A percentile compares a stretch with the other conserved stretches of the same genome.
phyloP scores from a whole-genome alignment of 2,113 vertebrate genomes.

The Brienomyrus longianalis region DNA sequence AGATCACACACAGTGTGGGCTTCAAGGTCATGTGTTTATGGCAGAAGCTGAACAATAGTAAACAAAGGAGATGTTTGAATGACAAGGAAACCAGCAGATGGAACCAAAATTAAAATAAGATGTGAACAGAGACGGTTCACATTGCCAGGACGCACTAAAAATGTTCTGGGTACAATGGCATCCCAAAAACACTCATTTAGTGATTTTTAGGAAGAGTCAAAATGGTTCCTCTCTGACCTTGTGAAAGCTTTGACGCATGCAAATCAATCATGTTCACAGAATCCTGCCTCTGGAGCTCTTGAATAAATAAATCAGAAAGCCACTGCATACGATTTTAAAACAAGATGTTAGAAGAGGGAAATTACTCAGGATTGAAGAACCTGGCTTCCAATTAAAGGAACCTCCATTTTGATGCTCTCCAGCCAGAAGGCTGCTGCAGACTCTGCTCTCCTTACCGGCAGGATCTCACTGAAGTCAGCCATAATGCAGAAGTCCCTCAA shows the following conservation, averaged over 20 bases:
- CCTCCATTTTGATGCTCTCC: slow-evolving; percentile 12
- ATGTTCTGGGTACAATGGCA: not conserved
- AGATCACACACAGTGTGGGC: not conserved
- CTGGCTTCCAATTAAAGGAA: slow-evolving; percentile 3
- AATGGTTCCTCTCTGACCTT: slow-evolving; percentile 9
- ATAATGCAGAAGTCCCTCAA: slow-evolving; percentile 6
- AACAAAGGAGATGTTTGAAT: not conserved
- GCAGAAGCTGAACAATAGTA: not conserved
- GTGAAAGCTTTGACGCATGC: not conserved
- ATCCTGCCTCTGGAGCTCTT: not conserved
- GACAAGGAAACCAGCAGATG: not conserved
- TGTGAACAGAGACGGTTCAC: not conserved
- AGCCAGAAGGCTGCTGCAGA: not conserved
- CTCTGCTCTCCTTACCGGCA: not conserved
- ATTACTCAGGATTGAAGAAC: not conserved
- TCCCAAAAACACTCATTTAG: not conserved
- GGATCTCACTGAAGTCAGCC: slow-evolving; percentile 10
- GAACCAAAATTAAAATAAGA: not conserved
- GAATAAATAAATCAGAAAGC: slow-evolving; percentile 10
- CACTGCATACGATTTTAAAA: not conserved
- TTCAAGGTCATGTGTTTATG: slow-evolving; percentile 3
- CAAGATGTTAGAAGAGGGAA: not conserved
- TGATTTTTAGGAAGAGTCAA: slow-evolving; percentile 9
- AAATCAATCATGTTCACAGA: slow-evolving; percentile 3
- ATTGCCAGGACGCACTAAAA: not conserved